Base-by-base conservation (phyloP, 2,113 vertebrate species). In the Mus pahari region DNA sequence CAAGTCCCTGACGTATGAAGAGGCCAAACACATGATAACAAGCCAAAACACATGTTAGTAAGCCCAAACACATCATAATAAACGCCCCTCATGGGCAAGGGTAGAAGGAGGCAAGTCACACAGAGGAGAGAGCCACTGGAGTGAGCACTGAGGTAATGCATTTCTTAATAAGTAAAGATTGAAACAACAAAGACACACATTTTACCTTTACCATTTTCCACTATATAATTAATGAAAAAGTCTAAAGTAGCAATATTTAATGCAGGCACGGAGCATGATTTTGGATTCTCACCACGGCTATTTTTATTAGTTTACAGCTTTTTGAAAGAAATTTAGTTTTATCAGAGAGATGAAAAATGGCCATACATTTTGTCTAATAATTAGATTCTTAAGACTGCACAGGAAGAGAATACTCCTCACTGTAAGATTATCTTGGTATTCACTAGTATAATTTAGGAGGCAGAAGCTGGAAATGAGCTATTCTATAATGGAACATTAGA, bases 171-270 rank as follows among this genome's bases (percentile, higher is more conserved):
- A 89, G 68, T 60, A 88, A 71, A 90, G 58, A 74, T 31, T 55
- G 24, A 91, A 95, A 73, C 17, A 81, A 13, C 19, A 83, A 71
- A 91, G 75, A 26, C 48, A 60, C 20, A 60, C 28, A 60, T 83
- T 83, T 62, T 62, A 31, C 13, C 39, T 39, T 60, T 62, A 83
- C 26, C n/a, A 39, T 70, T 93, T 82, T 87, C 24, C 75, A 58
- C 39, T 66, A 89, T n/a, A 33, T 7, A 79, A n/a, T 50, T 66
- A 78, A 62, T 48, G 28, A 66, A 94, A 48, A 4, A 36, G 36
- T 74, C 78, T 42, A 50, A 93, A 83, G 42, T 31, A 70, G 26
- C 78, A 91, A 68, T 81, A 79, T 73, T 91, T 91, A 95, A 50
- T 84, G 70, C 36, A 77, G 58, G 39, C 68, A 4, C 84, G 26